A percentile compares a stretch with the other conserved stretches of the same genome.
phyloP scores from a whole-genome alignment of 35 echinoderm and acorn worm species.

The Stichopus chloronotus region DNA sequence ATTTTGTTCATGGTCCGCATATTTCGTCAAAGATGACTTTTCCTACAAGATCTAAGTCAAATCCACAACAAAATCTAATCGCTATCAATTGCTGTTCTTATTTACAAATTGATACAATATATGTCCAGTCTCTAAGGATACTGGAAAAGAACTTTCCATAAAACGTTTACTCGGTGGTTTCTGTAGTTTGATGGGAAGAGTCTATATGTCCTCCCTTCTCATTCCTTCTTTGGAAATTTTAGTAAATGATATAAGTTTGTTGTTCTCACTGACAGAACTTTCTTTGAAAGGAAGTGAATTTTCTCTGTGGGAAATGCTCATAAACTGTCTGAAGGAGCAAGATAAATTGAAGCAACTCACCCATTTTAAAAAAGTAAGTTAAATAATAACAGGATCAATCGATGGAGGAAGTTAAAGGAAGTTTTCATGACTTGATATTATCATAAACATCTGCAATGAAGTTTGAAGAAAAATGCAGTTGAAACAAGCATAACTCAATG shows the following conservation, averaged over 20 bases:
- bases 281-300: background rate
- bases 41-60: background rate
- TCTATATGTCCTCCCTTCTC: background rate
- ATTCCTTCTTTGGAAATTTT: background rate
- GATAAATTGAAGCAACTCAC: conserved; percentile 6
- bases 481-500: background rate
- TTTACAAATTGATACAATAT: background rate
- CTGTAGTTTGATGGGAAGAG: background rate
- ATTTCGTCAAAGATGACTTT: too few relatives aligned
- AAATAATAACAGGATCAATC: background rate
- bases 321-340: background rate
- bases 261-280: background rate
- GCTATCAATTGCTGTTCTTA: background rate
- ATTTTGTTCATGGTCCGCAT: background rate
- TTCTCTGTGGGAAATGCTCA: conserved; percentile 7
- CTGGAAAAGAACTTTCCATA: too few relatives aligned
- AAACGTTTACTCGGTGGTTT: too few relatives aligned
- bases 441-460: background rate
- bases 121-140: background rate
- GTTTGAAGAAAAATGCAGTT: background rate
- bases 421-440: background rate
- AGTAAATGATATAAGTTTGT: background rate
- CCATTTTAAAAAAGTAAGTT: background rate
- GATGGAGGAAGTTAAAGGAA: background rate
- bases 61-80: background rate